A percentile compares a stretch with the other conserved stretches of the same genome.
Conservation (phyloP, 2,113 vertebrate genomes). For the Lophotis ruficrista region DNA sequence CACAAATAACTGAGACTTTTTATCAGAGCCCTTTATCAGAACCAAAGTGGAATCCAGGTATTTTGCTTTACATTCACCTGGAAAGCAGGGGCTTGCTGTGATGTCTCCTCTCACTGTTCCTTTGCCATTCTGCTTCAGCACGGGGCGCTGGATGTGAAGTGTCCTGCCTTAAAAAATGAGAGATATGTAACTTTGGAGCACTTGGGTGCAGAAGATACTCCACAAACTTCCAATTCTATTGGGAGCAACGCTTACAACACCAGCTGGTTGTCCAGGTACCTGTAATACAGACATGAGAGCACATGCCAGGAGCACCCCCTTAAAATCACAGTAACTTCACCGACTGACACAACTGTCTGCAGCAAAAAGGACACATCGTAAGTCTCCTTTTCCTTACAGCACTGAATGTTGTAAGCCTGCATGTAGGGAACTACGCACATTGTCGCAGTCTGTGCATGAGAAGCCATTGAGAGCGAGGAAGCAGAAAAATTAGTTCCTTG, state of each 20-base stretch:
- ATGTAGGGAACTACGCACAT: neutral
- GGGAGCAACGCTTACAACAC: neutral
- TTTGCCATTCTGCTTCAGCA: neutral
- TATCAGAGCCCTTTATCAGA: neutral
- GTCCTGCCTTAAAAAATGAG: neutral
- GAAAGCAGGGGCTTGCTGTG: neutral
- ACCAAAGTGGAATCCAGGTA: neutral
- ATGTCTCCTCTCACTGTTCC: neutral
- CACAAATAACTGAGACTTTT: neutral
- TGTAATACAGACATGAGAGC: neutral
- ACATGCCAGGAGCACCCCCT: neutral
- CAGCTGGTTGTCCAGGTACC: neutral
- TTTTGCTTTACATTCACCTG: neutral
- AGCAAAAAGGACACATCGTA: neutral
- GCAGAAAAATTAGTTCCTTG: neutral
- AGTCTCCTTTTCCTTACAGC: neutral
- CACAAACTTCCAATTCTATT: neutral
- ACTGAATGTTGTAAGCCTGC: rapidly evolving
- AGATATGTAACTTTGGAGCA: neutral
- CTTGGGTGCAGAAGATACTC: neutral
- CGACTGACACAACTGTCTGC: neutral
- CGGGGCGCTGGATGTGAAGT: neutral
- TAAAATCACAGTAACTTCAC: neutral
- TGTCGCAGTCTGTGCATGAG: neutral
- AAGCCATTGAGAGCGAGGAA: neutral